Evolutionary conservation across 2,113 vertebrate genomes (phyloP), one percentile per base, ranked within the genome.

Genomic region (Oplegnathus fasciatus): DNA sequence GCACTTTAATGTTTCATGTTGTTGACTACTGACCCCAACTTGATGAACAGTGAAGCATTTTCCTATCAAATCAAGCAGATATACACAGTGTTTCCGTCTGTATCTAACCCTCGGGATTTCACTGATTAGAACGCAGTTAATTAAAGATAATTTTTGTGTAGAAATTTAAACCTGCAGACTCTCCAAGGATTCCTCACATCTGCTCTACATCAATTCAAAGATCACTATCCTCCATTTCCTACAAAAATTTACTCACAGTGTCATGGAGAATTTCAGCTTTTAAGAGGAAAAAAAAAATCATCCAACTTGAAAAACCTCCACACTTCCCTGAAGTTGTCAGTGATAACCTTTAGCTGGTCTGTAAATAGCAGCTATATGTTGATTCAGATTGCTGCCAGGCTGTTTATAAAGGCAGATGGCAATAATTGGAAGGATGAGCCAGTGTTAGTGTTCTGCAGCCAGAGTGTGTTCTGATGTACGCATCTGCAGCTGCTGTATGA

Each of bases 391-490:
- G 15, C 22, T 74, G 44, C 28, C 15, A 40, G 58, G 17, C 75
- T 52, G 24, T 65, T 70, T n/a, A 61, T 68, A 66, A 89, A 72
- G 11, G 44, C 78, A 76, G 75, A 52, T 65, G 74, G 55, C 60
- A 69, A 78, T 82, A 82, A 84, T 44, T 52, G n/a, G 40, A 20
- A 52, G 26, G 34, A 50, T 58, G 37, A 73, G 34, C n/a, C n/a
- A n/a, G n/a, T n/a, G n/a, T 37, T 37, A 57, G 22, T 67, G 28
- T 30, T 58, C 26, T 2, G 13, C 65, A 88, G 54, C 18, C 14
- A 32, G 8, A 20, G 34, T 0, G 8, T 4, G 32, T 48, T 60
- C 4, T 28, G 26, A 77, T 57, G 40, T 1, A 34, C 4, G 17
- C 2, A 37, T 62, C 22, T 57, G 54, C 40, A 64, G 58, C 34